Evolutionary conservation across 2,797 vertebrate species (phyloP), one percentile per base, ranked within the genome.

Genomic region (Carduelis carduelis): DNA sequence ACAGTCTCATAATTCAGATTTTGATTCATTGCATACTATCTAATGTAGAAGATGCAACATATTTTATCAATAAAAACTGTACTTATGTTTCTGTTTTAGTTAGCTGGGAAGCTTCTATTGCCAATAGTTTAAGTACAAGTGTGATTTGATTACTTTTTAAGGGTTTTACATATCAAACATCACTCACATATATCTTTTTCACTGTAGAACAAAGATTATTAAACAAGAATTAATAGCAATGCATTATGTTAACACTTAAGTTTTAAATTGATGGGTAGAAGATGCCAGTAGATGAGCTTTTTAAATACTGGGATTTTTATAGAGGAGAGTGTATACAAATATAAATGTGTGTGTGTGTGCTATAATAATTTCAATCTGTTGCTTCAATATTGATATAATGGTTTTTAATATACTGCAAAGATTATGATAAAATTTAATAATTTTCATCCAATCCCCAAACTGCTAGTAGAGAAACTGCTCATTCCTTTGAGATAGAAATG

Each of bases 401-500:
- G 4, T 10, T 44, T 80, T 39, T 59, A 66, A 52, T 46, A 66
- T 30, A 66, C 14, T 76, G 52, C n/a, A 72, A 83, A 84, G 43
- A 71, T 86, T 90, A 60, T 82, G 57, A 81, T 83, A 57, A 83
- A 75, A 22, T 88, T 78, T 80, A 95, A 83, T 82, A 77, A 91
- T 90, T 93, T 95, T 88, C 37, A 56, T 72, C 47, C 50, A 66
- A 39, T 84, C 52, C 60, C 60, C 30, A 87, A 71, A 83, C 1
- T 89, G 44, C 55, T 81, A 64, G 44, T 76, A 81, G n/a, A 93
- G 50, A 74, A 95, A 85, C 17, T 87, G 74, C 72, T 80, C 63
- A 78, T 88, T 90, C 82, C 90, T 96, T 91, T 87, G 68, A 43
- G 12, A 69, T 5, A 80, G 47, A 91, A 96, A 83, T 90, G 30